Percentiles rank a stretch among this genome's conserved stretches.
These are phyloP conservation scores for Calosoma granatense DNA, from an alignment of 1,140 invertebrate species.

Conservation along the genomic window DNA sequence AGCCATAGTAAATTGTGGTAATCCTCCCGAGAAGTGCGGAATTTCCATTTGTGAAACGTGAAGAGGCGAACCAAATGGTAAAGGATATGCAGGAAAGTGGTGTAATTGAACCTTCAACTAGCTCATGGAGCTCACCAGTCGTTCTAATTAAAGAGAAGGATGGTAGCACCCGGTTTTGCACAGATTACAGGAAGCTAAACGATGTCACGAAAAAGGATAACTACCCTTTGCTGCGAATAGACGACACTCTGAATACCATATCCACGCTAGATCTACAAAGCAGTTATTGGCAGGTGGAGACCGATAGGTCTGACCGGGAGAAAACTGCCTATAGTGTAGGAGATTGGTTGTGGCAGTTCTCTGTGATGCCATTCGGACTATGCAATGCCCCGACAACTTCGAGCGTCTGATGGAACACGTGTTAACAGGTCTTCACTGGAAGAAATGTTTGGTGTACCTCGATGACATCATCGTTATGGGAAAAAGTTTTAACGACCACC, in stretches of 20 bases:
- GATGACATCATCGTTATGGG: no score
- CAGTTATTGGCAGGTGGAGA: conserved; percentile 19
- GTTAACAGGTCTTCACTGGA: no score
- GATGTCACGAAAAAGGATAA: conserved; percentile 28
- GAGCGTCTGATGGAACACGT: no score
- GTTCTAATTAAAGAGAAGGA: conserved; percentile 4
- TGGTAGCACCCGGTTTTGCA: no score
- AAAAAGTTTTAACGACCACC: no score
- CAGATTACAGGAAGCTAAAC: conserved; percentile 38
- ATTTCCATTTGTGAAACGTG: conserved; percentile 11
- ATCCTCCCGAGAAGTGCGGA: no score
- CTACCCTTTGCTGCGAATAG: conserved; percentile 37
- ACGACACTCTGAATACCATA: conserved; percentile 30
- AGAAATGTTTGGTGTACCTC: no score
- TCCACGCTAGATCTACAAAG: conserved; percentile 32
- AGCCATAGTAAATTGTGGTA: no score
- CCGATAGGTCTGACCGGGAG: conserved; percentile 17
- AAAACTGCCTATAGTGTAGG: conserved; percentile 23
- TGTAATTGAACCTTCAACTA: conserved; percentile 10
- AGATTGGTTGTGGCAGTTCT: conserved; percentile 25
- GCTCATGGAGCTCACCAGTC: conserved; percentile 2
- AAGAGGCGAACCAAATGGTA: conserved; percentile 9
- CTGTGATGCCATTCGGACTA: conserved; percentile 29
- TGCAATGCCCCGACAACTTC: no score
- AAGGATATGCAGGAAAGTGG: conserved; percentile 11